phyloP scores from a whole-genome alignment of 1,140 invertebrate species.

The Pissodes strobi region DNA sequence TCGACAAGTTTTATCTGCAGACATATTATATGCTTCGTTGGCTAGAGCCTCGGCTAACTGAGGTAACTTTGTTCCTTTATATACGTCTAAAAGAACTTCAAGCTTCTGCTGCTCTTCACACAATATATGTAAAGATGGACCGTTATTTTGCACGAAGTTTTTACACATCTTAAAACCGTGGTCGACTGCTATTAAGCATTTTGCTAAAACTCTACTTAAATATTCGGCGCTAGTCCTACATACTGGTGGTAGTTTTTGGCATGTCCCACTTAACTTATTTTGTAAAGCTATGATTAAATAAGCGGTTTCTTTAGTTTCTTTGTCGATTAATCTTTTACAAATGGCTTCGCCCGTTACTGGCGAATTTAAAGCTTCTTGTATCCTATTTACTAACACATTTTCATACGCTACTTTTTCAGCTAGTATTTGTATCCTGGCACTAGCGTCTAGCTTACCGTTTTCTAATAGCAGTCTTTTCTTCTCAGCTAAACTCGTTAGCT shows the following conservation, averaged over 20 bases:
- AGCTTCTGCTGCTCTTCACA: conserved; percentile 65
- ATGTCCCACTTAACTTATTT: conserved; percentile 65
- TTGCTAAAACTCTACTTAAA: conserved; percentile 66
- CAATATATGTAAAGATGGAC: conserved; percentile 60
- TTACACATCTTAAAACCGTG: conserved; percentile 46
- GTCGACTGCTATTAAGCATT: conserved; percentile 47
- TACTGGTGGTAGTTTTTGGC: conserved; percentile 56
- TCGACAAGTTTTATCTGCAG: conserved; percentile 54
- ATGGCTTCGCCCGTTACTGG: conserved; percentile 59
- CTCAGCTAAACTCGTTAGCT: conserved; percentile 67
- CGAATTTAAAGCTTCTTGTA: conserved; percentile 52
- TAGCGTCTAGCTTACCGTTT: conserved; percentile 66
- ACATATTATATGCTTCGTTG: conserved; percentile 65
- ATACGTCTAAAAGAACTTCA: conserved; percentile 63
- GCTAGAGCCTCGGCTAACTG: conserved; percentile 70
- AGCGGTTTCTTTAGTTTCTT: conserved; percentile 72
- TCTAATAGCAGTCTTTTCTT: conserved; percentile 65
- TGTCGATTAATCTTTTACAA: conserved; percentile 62
- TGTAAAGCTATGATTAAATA: conserved; percentile 72
- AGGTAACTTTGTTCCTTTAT: conserved; percentile 70
- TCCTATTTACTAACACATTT: conserved; percentile 64
- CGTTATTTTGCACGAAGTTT: conserved; percentile 50
- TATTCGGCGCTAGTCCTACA: conserved; percentile 62
- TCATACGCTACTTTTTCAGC: conserved; percentile 79
- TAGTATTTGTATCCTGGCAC: conserved; percentile 69